Conservation (phyloP, 1,140 invertebrate genomes). For the Bilobella aurantiaca region DNA sequence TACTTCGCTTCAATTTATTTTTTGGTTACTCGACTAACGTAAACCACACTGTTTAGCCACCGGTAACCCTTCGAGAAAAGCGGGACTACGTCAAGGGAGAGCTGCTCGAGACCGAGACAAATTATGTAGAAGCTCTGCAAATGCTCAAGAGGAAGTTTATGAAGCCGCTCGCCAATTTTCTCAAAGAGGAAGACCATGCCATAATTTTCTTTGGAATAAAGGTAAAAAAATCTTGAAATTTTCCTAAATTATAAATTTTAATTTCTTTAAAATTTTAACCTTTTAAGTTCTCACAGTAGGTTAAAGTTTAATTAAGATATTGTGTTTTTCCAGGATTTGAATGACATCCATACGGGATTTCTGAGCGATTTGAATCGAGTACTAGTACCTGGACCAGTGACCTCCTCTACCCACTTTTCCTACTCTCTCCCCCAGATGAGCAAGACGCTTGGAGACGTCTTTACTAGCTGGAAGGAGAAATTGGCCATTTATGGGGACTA, state of each 20-base stretch:
- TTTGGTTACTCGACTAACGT: no score
- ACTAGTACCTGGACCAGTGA: slow-evolving; percentile 37
- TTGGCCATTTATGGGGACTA: slow-evolving; percentile 91
- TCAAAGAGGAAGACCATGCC: slow-evolving; percentile 62
- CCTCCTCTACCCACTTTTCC: slow-evolving; percentile 41
- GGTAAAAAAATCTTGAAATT: slow-evolving; percentile 47
- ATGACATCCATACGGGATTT: slow-evolving; percentile 74
- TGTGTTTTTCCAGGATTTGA: slow-evolving; percentile 54
- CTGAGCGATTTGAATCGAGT: slow-evolving; percentile 67
- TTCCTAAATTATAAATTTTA: no score
- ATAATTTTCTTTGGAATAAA: slow-evolving; percentile 81
- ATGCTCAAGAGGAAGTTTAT: slow-evolving; percentile 77
- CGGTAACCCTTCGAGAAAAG: slow-evolving; percentile 52
- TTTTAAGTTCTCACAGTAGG: neutral
- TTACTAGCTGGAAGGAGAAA: slow-evolving; percentile 77
- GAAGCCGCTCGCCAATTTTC: slow-evolving; percentile 56
- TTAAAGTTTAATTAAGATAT: neutral
- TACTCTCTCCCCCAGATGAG: slow-evolving; percentile 45
- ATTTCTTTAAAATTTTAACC: neutral
- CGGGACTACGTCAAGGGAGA: slow-evolving; percentile 92
- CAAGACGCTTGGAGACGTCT: slow-evolving; percentile 51
- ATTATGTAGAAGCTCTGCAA: slow-evolving; percentile 86
- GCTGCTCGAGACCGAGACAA: slow-evolving; percentile 89
- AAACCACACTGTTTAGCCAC: slow-evolving; percentile 20
- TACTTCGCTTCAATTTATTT: no score